A percentile compares a stretch with the other conserved stretches of the same genome.
phyloP scores from a whole-genome alignment of 2,113 vertebrate species.

The Elephas maximus region DNA sequence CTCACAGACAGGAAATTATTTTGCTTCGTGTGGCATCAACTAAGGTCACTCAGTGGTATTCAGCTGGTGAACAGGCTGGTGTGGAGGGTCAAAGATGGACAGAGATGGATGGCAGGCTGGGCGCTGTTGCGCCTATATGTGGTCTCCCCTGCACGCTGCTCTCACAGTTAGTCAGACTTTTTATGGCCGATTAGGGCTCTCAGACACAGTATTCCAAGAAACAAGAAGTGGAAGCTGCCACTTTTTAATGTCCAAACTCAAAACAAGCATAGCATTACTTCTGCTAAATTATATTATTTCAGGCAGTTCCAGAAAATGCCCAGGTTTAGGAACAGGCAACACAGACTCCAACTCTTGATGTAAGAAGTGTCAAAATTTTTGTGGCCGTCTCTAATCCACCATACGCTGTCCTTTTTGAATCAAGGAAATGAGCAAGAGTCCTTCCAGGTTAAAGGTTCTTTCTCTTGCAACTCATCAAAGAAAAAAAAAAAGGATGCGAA shows the following conservation, averaged over 20 bases:
- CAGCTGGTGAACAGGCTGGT: not conserved
- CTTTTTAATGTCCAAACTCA: not conserved
- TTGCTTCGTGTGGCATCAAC: not conserved
- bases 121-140: no score
- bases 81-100: not conserved
- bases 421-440: not conserved
- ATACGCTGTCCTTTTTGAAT: not conserved
- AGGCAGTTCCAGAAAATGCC: constrained; percentile 2
- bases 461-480: not conserved
- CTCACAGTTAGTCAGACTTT: not conserved
- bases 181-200: not conserved
- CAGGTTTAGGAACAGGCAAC: not conserved
- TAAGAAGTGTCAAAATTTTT: not conserved
- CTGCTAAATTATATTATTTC: not conserved
- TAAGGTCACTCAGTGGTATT: not conserved
- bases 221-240: not conserved
- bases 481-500: not conserved
- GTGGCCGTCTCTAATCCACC: not conserved
- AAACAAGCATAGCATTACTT: not conserved
- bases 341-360: not conserved
- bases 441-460: not conserved
- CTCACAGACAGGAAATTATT: not conserved
- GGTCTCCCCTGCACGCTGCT: not conserved
- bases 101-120: not conserved
- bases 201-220: not conserved